phyloP scores from a whole-genome alignment of 2,888 invertebrate species.

The Lepidocyrtinus sp. region DNA sequence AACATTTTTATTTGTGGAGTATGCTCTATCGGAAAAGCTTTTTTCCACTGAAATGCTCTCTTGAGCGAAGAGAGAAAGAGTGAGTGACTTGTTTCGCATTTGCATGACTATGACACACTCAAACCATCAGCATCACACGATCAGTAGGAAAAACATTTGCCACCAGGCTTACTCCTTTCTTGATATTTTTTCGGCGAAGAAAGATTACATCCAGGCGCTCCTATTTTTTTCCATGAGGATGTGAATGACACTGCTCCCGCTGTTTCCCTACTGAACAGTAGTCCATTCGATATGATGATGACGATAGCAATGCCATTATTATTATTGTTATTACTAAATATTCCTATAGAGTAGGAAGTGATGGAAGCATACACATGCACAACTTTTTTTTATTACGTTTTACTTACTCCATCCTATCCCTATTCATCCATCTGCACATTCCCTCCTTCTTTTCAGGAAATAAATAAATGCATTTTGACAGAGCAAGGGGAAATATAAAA shows the following conservation, averaged over 20 bases:
- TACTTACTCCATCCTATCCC: conserved; percentile 20
- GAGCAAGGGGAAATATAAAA: conserved; percentile 22
- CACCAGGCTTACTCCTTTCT: conserved; percentile 35
- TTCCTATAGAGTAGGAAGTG: background rate
- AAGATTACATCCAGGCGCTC: conserved; percentile 1
- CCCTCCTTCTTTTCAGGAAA: background rate
- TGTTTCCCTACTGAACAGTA: background rate
- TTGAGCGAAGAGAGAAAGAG: too few relatives aligned
- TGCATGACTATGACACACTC: conserved; percentile 58
- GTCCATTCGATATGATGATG: conserved; percentile 26
- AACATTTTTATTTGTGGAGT: background rate
- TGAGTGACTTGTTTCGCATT: conserved; percentile 55
- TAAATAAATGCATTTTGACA: conserved; percentile 8
- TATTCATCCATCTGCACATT: conserved; percentile 30
- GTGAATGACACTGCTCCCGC: background rate
- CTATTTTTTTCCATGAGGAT: background rate
- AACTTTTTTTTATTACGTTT: conserved; percentile 27
- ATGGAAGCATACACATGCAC: conserved; percentile 42
- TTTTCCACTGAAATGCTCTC: too few relatives aligned
- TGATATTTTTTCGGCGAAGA: background rate
- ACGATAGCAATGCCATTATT: conserved; percentile 34
- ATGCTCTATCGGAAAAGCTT: too few relatives aligned
- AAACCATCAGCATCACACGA: conserved; percentile 32
- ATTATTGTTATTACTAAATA: conserved; percentile 51
- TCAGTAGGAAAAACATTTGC: conserved; percentile 19